Evolutionary conservation across 2,888 invertebrate species (phyloP).

Genomic region (Leptinotarsa haldemani): DNA sequence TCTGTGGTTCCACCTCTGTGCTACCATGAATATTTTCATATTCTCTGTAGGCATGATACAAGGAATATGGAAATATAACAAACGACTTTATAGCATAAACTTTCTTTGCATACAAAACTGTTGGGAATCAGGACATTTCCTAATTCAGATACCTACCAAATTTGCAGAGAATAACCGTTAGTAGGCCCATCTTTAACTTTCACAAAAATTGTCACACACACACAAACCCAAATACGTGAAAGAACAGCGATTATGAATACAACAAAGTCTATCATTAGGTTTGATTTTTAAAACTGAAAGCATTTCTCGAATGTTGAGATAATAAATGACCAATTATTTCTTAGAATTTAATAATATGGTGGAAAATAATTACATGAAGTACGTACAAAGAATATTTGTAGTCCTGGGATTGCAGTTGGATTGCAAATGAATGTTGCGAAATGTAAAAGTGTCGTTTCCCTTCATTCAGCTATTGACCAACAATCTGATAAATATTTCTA

Average conservation of each 20-base stretch:
- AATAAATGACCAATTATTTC: neutral
- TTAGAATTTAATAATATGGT: neutral
- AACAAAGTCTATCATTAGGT: neutral
- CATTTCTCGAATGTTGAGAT: neutral
- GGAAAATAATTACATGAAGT: neutral
- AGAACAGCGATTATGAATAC: neutral
- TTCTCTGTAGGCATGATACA: too few species aligned
- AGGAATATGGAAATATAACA: too few species aligned
- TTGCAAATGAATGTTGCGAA: constrained; percentile 2
- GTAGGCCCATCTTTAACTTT: too few species aligned
- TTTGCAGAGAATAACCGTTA: too few species aligned
- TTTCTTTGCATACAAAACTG: too few species aligned
- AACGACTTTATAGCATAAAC: too few species aligned
- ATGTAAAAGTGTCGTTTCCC: neutral
- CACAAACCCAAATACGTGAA: too few species aligned
- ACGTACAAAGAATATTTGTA: neutral
- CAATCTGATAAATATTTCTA: neutral
- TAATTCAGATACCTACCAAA: too few species aligned
- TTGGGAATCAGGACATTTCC: too few species aligned
- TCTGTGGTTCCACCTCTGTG: too few species aligned
- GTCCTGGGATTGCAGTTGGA: neutral
- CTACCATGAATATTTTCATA: too few species aligned
- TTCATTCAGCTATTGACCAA: neutral
- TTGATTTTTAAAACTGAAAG: neutral
- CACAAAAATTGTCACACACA: too few species aligned